A percentile compares a stretch with the other conserved stretches of the same genome.
Conservation (phyloP, 2,888 invertebrate species). For the Barypeithes pellucidus region DNA sequence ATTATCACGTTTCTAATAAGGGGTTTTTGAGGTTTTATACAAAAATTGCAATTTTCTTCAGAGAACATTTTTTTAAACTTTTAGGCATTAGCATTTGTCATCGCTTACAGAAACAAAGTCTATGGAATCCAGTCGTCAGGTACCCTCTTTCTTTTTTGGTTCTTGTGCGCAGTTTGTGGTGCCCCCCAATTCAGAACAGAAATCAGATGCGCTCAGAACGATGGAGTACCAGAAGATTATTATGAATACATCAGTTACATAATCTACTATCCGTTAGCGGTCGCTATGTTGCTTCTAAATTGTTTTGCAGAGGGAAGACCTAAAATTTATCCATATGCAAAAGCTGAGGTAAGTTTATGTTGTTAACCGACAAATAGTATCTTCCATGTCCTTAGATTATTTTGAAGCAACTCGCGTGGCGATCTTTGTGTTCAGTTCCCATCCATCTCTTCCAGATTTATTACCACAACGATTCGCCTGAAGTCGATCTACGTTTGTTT, state of each 20-base stretch:
- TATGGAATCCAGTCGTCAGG: slow-evolving; percentile 74
- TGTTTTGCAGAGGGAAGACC: slow-evolving; percentile 67
- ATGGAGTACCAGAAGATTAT: slow-evolving; percentile 17
- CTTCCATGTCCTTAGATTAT: no score
- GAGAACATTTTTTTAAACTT: background rate
- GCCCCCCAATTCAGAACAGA: slow-evolving; percentile 56
- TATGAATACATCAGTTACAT: slow-evolving; percentile 62
- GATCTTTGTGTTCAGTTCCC: no score
- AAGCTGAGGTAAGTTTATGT: slow-evolving; percentile 47
- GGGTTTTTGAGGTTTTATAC: no score
- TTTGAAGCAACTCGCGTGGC: no score
- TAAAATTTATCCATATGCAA: slow-evolving; percentile 55
- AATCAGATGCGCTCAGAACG: slow-evolving; percentile 44
- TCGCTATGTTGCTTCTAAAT: slow-evolving; percentile 65
- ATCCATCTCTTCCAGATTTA: no score
- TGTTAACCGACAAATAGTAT: no score
- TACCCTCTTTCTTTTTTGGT: slow-evolving; percentile 74
- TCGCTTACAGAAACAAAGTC: slow-evolving; percentile 70
- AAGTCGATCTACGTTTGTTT: no score
- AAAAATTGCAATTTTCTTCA: background rate
- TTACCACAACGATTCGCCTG: no score
- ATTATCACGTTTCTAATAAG: no score
- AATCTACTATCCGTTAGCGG: slow-evolving; percentile 66
- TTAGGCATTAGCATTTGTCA: slow-evolving; percentile 53
- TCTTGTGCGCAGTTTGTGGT: slow-evolving; percentile 70